phyloP scores from a whole-genome alignment of 1,140 invertebrate species.

The Drosophila sturtevanti region DNA sequence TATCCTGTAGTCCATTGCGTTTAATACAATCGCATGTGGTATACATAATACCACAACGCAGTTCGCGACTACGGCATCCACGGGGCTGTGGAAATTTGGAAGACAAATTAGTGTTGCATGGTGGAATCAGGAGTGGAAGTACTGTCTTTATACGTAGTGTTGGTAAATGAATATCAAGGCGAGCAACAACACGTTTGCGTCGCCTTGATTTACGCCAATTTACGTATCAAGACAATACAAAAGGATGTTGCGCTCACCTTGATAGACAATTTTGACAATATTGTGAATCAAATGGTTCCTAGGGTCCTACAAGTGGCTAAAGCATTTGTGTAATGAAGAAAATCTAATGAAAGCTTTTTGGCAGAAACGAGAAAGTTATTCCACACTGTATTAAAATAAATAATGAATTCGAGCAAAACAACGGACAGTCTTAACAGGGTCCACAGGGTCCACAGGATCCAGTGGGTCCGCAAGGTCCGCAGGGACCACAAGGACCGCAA shows the following conservation, averaged over 20 bases:
- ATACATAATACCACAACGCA: slow-evolving; percentile 87
- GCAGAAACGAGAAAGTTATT: not conserved
- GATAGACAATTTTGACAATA: slow-evolving; percentile 50
- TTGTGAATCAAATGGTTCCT: slow-evolving; percentile 45
- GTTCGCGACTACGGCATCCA: slow-evolving; percentile 86
- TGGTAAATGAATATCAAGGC: slow-evolving; percentile 39
- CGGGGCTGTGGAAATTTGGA: slow-evolving; percentile 59
- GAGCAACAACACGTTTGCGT: slow-evolving; percentile 36
- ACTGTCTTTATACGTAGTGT: slow-evolving; percentile 27
- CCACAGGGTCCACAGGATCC: slow-evolving; percentile 52
- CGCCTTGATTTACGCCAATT: slow-evolving; percentile 50
- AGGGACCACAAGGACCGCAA: slow-evolving; percentile 44
- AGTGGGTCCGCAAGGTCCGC: slow-evolving; percentile 56
- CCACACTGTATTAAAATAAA: not conserved
- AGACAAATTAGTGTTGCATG: not conserved
- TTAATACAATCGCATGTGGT: slow-evolving; percentile 89
- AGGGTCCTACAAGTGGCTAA: not conserved
- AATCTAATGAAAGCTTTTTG: not conserved
- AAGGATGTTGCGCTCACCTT: slow-evolving; percentile 53
- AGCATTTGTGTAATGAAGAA: not conserved
- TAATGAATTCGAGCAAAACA: not conserved
- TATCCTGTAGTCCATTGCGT: slow-evolving; percentile 90
- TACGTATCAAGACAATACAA: slow-evolving; percentile 58
- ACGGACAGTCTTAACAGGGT: slow-evolving; percentile 25
- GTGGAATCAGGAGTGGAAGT: not conserved